Evolutionary conservation across 2,113 vertebrate species (phyloP).

Genomic region (Cyrtonyx montezumae): DNA sequence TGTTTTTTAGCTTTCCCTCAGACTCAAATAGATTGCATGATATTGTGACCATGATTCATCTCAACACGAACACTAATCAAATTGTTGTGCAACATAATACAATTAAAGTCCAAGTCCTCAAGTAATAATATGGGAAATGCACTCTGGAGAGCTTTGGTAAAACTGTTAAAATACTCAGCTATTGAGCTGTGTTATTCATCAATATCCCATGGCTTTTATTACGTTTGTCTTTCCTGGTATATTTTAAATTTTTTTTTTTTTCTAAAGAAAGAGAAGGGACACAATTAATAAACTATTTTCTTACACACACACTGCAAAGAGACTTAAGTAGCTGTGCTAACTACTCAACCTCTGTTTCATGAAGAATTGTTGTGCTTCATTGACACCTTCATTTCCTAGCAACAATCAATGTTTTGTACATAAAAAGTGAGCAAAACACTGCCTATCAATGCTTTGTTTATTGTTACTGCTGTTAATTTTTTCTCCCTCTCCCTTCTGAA

Average conservation of each 20-base stretch:
- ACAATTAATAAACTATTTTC: not conserved
- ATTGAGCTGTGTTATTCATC: not conserved
- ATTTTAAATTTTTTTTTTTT: not conserved
- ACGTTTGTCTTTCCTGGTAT: not conserved
- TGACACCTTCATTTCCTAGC: constrained; percentile 48
- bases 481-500: not conserved
- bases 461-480: not conserved
- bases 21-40: not conserved
- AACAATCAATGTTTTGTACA: constrained; percentile 65
- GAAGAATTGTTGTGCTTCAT: not conserved
- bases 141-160: not conserved
- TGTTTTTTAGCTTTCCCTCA: not conserved
- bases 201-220: not conserved
- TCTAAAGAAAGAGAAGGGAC: not conserved
- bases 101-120: not conserved
- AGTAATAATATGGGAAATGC: not conserved
- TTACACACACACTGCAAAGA: not conserved
- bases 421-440: constrained; percentile 23
- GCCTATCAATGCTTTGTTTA: constrained; percentile 20
- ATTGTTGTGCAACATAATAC: not conserved
- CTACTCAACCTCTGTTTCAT: not conserved
- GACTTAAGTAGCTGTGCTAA: not conserved
- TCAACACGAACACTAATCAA: not conserved
- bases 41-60: not conserved
- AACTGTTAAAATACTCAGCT: not conserved